These are phyloP conservation scores for Drosophila arawakana DNA, from an alignment of 1,140 invertebrate genomes.

Conservation along the genomic window DNA sequence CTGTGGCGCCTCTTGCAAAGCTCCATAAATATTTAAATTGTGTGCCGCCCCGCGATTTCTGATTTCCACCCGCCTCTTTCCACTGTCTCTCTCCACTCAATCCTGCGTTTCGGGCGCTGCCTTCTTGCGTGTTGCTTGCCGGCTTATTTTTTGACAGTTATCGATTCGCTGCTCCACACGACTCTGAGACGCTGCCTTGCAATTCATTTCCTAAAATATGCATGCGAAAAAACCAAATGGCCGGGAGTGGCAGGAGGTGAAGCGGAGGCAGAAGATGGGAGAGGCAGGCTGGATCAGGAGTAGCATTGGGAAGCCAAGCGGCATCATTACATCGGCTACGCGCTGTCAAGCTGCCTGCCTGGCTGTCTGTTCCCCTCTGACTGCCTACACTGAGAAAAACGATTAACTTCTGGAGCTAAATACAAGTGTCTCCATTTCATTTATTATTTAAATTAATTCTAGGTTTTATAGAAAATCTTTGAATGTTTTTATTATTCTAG, in stretches of 20 bases:
- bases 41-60: conserved; percentile 52
- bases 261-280: background rate
- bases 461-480: no score
- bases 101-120: background rate
- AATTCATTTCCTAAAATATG: conserved; percentile 78
- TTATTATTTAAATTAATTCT: no score
- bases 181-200: conserved; percentile 48
- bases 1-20: conserved; percentile 54
- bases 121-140: conserved; percentile 65
- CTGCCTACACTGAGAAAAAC: no score
- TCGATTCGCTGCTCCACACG: conserved; percentile 65
- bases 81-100: background rate
- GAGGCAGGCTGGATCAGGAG: background rate
- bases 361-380: background rate
- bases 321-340: conserved; percentile 69
- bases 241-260: background rate
- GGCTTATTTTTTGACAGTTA: conserved; percentile 82
- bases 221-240: conserved; percentile 45
- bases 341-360: conserved; percentile 54
- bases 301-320: conserved; percentile 37
- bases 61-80: conserved; percentile 3
- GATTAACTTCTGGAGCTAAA: no score
- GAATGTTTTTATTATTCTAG: no score
- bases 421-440: no score
- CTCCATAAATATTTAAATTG: conserved; percentile 81